Conservation (phyloP, 2,113 vertebrate genomes). For the Tretioscincus oriximinensis region DNA sequence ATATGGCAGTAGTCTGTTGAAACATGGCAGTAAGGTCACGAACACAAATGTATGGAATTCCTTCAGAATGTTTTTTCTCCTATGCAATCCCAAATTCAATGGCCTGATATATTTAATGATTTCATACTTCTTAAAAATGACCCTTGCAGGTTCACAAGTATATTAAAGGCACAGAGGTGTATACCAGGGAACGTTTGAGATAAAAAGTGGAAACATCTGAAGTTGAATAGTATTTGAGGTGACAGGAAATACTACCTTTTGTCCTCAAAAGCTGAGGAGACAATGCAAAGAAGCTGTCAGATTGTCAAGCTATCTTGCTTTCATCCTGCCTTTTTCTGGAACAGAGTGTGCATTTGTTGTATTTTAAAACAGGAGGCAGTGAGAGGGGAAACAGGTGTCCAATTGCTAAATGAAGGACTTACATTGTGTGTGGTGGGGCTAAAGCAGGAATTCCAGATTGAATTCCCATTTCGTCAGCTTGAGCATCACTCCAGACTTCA, state of each 20-base stretch:
- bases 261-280: conserved; percentile 37
- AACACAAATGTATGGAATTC: no score
- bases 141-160: no score
- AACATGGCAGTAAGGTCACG: no score
- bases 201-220: neutral
- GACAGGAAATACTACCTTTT: conserved; percentile 43
- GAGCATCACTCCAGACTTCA: conserved; percentile 49
- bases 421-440: conserved; percentile 19
- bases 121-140: no score
- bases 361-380: conserved; percentile 54
- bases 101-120: no score
- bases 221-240: conserved; percentile 46
- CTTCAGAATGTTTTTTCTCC: no score
- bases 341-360: conserved; percentile 46
- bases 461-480: conserved; percentile 52
- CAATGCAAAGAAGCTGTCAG: neutral
- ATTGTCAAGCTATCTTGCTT: neutral
- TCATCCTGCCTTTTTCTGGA: neutral
- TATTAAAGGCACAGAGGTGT: no score
- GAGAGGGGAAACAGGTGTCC: conserved; percentile 57
- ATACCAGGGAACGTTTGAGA: no score
- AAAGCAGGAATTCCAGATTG: conserved; percentile 51
- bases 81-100: no score
- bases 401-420: conserved; percentile 59
- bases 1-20: no score